A percentile compares a stretch with the other conserved stretches of the same genome.
phyloP scores from a whole-genome alignment of 2,797 vertebrate species.

The Loris lydekkerianus region DNA sequence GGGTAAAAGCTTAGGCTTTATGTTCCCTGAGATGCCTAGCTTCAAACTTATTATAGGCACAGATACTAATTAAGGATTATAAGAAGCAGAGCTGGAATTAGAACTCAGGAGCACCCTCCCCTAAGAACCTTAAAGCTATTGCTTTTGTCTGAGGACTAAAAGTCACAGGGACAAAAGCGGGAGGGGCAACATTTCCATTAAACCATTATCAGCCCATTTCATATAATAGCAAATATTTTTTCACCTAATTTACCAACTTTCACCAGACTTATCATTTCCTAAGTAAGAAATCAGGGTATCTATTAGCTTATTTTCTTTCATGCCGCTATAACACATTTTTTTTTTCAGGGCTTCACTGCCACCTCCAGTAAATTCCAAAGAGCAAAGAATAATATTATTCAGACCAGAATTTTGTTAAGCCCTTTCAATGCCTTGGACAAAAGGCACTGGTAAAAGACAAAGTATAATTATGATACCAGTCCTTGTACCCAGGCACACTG shows the following conservation, averaged over 20 bases:
- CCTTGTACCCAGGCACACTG: slow-evolving; percentile 69
- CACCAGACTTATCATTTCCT: slow-evolving; percentile 21
- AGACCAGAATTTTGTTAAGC: slow-evolving; percentile 79
- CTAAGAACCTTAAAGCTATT: not conserved
- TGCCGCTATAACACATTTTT: not conserved
- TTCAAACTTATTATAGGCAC: not conserved
- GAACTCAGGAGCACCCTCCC: not conserved
- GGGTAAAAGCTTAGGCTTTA: not conserved
- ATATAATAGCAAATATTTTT: not conserved
- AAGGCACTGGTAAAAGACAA: slow-evolving; percentile 81
- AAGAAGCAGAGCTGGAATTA: not conserved
- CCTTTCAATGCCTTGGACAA: slow-evolving; percentile 82
- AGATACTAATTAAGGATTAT: not conserved
- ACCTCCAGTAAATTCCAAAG: slow-evolving; percentile 78
- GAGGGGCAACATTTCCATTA: slow-evolving; percentile 15
- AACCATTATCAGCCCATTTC: slow-evolving; percentile 29
- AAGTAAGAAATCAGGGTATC: not conserved
- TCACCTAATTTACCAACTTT: slow-evolving; percentile 50
- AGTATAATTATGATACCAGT: slow-evolving; percentile 79
- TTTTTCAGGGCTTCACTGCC: slow-evolving; percentile 40
- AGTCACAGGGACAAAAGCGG: slow-evolving; percentile 21
- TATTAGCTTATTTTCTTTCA: slow-evolving; percentile 45
- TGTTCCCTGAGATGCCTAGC: not conserved
- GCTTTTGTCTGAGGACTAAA: not conserved
- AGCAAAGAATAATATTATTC: slow-evolving; percentile 79